Conservation (phyloP, 2,888 invertebrate species). For the Erebia palarica region DNA sequence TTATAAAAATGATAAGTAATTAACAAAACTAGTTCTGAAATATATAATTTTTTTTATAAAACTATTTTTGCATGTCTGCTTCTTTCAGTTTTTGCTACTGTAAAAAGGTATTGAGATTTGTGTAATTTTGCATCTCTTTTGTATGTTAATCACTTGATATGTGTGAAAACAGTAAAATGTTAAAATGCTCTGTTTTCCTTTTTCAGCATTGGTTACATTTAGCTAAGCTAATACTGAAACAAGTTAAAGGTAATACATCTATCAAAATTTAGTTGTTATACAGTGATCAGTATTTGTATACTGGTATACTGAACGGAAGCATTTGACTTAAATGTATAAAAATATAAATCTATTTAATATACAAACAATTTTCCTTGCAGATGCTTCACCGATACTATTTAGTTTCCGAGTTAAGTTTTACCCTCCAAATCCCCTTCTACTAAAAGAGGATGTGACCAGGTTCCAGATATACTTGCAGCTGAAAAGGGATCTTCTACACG, state of each 20-base stretch:
- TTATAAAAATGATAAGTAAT: too few relatives aligned
- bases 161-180: neutral
- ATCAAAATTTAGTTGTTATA: neutral
- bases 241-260: conserved; percentile 89
- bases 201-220: conserved; percentile 97
- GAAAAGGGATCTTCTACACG: conserved; percentile 96
- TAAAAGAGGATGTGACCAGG: conserved; percentile 96
- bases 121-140: too few relatives aligned
- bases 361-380: conserved; percentile 73
- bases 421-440: conserved; percentile 95
- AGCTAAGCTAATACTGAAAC: conserved; percentile 94
- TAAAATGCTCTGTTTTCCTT: conserved; percentile 36
- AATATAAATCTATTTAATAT: too few relatives aligned
- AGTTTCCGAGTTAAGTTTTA: conserved; percentile 99
- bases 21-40: too few relatives aligned
- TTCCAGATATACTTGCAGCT: conserved; percentile 97
- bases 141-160: too few relatives aligned
- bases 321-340: too few relatives aligned
- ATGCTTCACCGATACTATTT: conserved; percentile 94
- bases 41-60: too few relatives aligned
- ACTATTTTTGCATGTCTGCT: too few relatives aligned
- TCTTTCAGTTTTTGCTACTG: too few relatives aligned
- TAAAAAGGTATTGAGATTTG: too few relatives aligned
- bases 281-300: neutral
- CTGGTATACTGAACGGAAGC: too few relatives aligned